phyloP scores from a whole-genome alignment of 2,888 invertebrate genomes.

The Hirtodrosophila alboralis region DNA sequence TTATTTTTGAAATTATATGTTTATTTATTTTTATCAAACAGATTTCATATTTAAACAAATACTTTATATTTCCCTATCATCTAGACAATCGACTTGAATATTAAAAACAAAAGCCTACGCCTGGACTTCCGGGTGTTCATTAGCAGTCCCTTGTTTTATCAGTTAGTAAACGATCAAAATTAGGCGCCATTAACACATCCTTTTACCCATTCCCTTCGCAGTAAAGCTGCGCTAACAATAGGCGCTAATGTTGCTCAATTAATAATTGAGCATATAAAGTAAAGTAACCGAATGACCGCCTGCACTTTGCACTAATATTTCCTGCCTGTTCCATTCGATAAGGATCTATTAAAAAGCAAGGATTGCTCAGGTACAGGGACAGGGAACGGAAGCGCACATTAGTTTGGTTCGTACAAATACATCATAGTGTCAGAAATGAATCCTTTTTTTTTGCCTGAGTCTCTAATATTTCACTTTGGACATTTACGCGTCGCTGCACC shows the following conservation, averaged over 20 bases:
- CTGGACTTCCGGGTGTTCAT: background rate
- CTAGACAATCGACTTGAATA: no score
- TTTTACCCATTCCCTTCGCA: conserved; percentile 16
- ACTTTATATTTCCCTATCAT: no score
- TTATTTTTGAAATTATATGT: no score
- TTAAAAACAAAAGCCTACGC: background rate
- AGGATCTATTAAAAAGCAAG: conserved; percentile 65
- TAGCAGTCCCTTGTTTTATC: conserved; percentile 37
- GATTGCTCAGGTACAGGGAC: conserved; percentile 45
- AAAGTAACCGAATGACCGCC: conserved; percentile 8
- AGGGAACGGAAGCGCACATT: conserved; percentile 61
- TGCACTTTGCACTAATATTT: conserved; percentile 70
- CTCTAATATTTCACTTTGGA: conserved; percentile 49
- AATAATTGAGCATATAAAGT: conserved; percentile 51
- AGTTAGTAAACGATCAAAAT: conserved; percentile 43
- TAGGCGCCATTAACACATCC: conserved; percentile 72
- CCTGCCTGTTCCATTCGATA: conserved; percentile 63
- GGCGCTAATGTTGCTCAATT: conserved; percentile 73
- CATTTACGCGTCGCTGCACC: conserved; percentile 63
- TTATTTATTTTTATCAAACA: no score
- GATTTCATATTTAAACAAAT: no score
- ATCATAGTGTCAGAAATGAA: conserved; percentile 73
- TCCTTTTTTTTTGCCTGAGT: conserved; percentile 54
- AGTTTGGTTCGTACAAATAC: conserved; percentile 58
- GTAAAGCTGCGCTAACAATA: conserved; percentile 53